Evolutionary conservation across 2,113 vertebrate species (phyloP), one percentile per base, ranked within the genome.

Genomic region (Gopherus flavomarginatus): DNA sequence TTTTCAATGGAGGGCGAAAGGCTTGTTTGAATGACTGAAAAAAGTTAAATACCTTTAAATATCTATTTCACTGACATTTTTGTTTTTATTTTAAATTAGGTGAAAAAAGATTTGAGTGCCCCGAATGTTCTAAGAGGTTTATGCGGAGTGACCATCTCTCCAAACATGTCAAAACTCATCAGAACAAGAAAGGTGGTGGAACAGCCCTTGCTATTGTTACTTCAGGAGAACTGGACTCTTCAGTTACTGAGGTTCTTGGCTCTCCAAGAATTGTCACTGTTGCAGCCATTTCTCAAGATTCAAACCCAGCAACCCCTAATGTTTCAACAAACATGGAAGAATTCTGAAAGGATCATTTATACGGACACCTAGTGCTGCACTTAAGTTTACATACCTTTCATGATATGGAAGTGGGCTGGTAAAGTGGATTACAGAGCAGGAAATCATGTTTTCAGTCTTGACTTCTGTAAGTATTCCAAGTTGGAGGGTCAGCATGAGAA

Each of bases 101-200:
- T 96, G 99, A 99, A 97, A 99, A 99, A 97, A 99, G 99, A 90
- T 99, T 99, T 88, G 99, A 99, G 98, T 99, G 99, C 90, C 99
- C 99, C 1, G 99, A 99, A 94, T 99, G 99, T 97, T 99, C 99
- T 91, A 99, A 99, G 97, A 99, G 99, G 91, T 99, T 99, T 98
- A 99, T 99, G 99, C 98, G 99, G 92, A 99, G 99, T 90, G 99
- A 99, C 98, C 99, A 99, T 98, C 99, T 99, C 88, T 99, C 99
- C 1, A 99, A 99, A 98, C 99, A 99, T 97, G 99, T 99, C 98
- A 99, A 99, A 98, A 99, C 99, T 11, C 99, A 99, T 97, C 99
- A 99, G 98, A 99, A 99, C 98, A 99, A 99, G 98, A 99, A 99
- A 95, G 99, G 99, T 75, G 99, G 99, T 87, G 98, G 98, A 29